A percentile compares a stretch with the other conserved stretches of the same genome.
These are phyloP conservation scores for Drosophila fulvimacula DNA, from an alignment of 2,888 invertebrate genomes.

Conservation along the genomic window DNA sequence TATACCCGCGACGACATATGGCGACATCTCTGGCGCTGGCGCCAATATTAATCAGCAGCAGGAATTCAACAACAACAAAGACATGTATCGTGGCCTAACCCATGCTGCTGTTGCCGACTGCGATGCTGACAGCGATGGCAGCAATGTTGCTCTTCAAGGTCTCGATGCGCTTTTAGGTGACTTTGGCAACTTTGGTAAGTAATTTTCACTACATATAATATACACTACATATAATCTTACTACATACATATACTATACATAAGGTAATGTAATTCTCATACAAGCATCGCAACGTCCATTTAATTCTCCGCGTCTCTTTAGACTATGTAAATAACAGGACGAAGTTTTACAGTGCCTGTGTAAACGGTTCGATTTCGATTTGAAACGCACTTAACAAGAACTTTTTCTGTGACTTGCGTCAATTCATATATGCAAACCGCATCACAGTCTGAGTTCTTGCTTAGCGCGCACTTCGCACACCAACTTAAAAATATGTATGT, in stretches of 20 bases:
- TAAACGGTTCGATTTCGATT: conserved; percentile 22
- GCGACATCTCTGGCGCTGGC: conserved; percentile 71
- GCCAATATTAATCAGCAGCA: conserved; percentile 65
- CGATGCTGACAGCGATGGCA: conserved; percentile 67
- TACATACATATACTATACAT: no score
- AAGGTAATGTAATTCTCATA: conserved; percentile 11
- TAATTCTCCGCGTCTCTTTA: conserved; percentile 9
- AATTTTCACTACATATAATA: no score
- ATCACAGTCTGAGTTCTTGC: conserved; percentile 99
- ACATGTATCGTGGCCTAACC: conserved; percentile 46
- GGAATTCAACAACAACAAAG: conserved; percentile 30
- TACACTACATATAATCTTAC: no score
- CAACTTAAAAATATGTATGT: conserved; percentile 65
- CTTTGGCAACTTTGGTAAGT: conserved; percentile 61
- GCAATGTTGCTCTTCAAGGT: conserved; percentile 61
- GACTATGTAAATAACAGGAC: conserved; percentile 48
- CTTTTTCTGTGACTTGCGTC: conserved; percentile 93
- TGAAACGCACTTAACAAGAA: conserved; percentile 86
- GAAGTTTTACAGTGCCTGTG: conserved; percentile 2
- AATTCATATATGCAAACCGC: conserved; percentile 86
- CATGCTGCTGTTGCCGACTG: conserved; percentile 50
- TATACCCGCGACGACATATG: conserved; percentile 50
- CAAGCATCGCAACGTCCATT: conserved; percentile 20
- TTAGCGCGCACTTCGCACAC: conserved; percentile 86
- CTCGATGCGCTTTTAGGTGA: conserved; percentile 66